phyloP scores from a whole-genome alignment of 1,140 invertebrate species.

The Brachionus plicatilis region DNA sequence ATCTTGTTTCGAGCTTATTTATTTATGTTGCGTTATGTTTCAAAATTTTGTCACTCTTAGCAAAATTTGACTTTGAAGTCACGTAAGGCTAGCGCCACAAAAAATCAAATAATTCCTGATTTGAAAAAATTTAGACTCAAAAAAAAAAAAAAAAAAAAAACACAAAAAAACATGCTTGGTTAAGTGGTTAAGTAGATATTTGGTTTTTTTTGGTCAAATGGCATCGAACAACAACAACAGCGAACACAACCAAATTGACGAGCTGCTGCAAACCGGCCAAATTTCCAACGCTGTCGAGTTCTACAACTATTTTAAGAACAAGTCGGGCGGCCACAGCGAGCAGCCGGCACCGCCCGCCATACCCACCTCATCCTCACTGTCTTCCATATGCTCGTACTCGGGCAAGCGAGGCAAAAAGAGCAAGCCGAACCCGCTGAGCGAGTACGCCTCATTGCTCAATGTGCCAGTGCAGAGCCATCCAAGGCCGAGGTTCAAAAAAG shows the following conservation, averaged over 20 bases:
- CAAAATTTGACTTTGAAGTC: not conserved
- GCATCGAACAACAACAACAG: not conserved
- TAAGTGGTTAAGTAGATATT: not conserved
- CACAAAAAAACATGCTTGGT: not conserved
- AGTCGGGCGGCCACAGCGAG: not conserved
- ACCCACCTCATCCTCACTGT: not conserved
- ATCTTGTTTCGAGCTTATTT: not conserved
- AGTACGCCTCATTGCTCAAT: not conserved
- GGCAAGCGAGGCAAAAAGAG: not conserved
- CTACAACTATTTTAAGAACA: conserved; percentile 40
- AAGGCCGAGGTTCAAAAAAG: not conserved
- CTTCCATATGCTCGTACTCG: not conserved
- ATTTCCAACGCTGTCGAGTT: conserved; percentile 38
- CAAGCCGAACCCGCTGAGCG: not conserved
- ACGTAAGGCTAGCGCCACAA: not conserved
- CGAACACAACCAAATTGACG: conserved; percentile 28
- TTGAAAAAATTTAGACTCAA: not conserved
- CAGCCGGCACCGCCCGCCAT: not conserved
- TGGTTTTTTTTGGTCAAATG: not conserved
- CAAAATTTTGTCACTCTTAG: not conserved
- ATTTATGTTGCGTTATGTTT: not conserved
- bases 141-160: not conserved
- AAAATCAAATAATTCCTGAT: not conserved
- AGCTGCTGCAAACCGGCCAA: conserved; percentile 15
- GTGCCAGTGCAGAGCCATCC: not conserved